Conservation (phyloP, 2,113 vertebrate species). For the Hippocampus barbouri region DNA sequence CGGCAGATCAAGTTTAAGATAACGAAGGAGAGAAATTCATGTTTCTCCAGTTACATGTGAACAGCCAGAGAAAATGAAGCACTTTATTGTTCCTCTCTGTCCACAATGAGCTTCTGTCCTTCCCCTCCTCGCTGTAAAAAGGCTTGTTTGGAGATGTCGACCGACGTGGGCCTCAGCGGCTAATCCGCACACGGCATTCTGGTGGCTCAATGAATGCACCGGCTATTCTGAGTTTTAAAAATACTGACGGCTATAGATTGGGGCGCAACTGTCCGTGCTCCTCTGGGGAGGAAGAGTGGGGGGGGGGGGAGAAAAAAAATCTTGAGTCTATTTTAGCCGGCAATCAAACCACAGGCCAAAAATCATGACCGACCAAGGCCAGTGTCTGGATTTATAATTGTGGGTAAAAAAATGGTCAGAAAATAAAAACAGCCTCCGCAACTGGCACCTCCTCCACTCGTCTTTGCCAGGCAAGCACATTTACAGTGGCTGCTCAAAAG, state of each 20-base stretch:
- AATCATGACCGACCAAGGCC: conserved; percentile 46
- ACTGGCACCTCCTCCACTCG: conserved; percentile 50
- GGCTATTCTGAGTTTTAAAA: conserved; percentile 73
- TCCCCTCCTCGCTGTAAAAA: conserved; percentile 43
- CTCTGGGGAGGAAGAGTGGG: conserved; percentile 63
- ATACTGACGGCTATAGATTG: conserved; percentile 64
- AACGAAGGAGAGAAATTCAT: conserved; percentile 20
- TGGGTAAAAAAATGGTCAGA: conserved; percentile 46
- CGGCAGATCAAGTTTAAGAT: conserved; percentile 41
- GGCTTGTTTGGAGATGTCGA: conserved; percentile 57
- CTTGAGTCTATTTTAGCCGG: conserved; percentile 65
- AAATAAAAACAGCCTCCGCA: conserved; percentile 59
- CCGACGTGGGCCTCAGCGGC: conserved; percentile 56
- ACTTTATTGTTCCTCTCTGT: conserved; percentile 13
- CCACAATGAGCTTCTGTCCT: conserved; percentile 42
- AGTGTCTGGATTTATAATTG: conserved; percentile 63
- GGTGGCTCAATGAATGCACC: conserved; percentile 61
- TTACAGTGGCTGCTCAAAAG: conserved; percentile 63
- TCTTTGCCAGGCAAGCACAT: conserved; percentile 52
- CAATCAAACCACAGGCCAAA: conserved; percentile 59
- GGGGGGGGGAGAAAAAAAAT: conserved; percentile 52
- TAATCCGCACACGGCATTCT: conserved; percentile 70
- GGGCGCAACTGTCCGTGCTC: conserved; percentile 68
- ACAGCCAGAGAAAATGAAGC: conserved; percentile 19
- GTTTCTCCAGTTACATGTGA: conserved; percentile 22